Evolutionary conservation across 2,113 vertebrate species (phyloP).

Genomic region (Pelmatolapia mariae): DNA sequence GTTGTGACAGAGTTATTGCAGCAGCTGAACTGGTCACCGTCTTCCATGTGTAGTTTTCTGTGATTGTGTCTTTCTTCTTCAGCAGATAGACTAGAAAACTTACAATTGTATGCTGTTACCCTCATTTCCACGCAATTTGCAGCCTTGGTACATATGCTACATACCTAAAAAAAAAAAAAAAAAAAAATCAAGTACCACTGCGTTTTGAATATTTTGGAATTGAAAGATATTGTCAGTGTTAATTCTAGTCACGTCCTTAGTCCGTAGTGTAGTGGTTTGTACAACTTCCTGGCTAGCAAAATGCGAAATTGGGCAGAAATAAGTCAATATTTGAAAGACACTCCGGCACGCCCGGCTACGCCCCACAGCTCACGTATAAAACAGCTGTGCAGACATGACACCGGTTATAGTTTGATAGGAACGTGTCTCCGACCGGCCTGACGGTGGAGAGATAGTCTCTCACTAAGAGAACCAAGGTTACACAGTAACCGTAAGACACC

Average conservation of each 20-base stretch:
- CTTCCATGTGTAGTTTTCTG: not conserved
- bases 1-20: not conserved
- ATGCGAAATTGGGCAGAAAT: not conserved
- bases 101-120: not conserved
- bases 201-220: no score
- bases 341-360: no score
- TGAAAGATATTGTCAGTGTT: not conserved
- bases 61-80: not conserved
- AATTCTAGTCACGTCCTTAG: not conserved
- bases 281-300: not conserved
- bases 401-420: not conserved
- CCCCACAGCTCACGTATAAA: not conserved
- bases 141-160: not conserved
- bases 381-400: not conserved
- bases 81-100: not conserved
- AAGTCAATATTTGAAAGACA: not conserved
- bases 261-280: not conserved
- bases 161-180: not conserved
- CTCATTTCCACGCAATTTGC: not conserved
- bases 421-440: not conserved
- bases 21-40: not conserved
- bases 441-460: not conserved
- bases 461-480: not conserved
- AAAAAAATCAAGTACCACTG: no score
- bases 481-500: not conserved